These are phyloP conservation scores for Poecilia latipinna DNA, from an alignment of 2,113 vertebrate genomes.

Conservation along the genomic window DNA sequence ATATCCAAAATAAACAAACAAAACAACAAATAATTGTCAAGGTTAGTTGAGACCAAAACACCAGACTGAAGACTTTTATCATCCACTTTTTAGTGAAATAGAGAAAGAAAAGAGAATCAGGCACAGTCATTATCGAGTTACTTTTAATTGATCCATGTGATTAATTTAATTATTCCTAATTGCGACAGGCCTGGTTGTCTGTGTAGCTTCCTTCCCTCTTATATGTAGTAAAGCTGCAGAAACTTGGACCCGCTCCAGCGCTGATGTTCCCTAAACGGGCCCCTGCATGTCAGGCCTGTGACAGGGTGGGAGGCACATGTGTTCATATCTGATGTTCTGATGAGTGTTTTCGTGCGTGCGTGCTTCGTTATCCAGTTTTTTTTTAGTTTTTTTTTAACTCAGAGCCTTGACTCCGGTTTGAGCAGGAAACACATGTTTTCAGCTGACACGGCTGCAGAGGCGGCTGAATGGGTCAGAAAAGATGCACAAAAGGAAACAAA, in stretches of 20 bases:
- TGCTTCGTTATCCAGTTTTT: conserved; percentile 46
- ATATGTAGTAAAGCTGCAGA: conserved; percentile 1
- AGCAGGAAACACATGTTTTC: conserved; percentile 76
- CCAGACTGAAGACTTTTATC: no score
- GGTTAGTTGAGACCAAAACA: no score
- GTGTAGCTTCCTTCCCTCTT: not conserved
- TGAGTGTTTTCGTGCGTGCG: conserved; percentile 7
- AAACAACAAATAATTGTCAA: no score
- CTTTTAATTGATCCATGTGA: no score
- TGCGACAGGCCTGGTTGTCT: not conserved
- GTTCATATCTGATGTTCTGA: conserved; percentile 51
- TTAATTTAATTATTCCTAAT: no score
- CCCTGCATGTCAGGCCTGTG: conserved; percentile 27
- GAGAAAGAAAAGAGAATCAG: no score
- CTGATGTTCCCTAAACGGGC: conserved; percentile 23
- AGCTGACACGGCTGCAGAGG: conserved; percentile 63
- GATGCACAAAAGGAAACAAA: conserved; percentile 71
- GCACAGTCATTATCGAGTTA: no score
- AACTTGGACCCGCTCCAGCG: not conserved
- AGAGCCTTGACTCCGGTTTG: not conserved
- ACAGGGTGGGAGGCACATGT: conserved; percentile 55
- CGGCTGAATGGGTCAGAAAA: conserved; percentile 34
- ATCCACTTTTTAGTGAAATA: no score
- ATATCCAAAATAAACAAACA: no score
- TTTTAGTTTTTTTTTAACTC: conserved; percentile 1